A percentile compares a stretch with the other conserved stretches of the same genome.
Evolutionary conservation across 2,797 vertebrate species (phyloP).

Genomic region (Sebastes trivittatus): DNA sequence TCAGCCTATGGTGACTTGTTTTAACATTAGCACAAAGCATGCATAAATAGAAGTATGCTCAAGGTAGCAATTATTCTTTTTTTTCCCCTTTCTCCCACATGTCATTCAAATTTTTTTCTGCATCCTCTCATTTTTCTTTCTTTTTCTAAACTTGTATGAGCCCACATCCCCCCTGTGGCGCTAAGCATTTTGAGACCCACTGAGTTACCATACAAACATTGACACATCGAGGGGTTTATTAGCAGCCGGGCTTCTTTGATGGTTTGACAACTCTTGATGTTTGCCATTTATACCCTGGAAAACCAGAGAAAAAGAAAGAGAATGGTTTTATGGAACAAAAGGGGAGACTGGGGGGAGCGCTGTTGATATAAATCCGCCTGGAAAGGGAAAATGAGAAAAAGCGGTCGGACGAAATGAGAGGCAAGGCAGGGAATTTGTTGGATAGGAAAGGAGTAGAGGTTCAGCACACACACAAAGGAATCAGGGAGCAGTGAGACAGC

Average conservation of each 20-base stretch:
- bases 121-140: background rate
- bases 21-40: conserved; percentile 10
- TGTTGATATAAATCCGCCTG: conserved; percentile 54
- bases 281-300: conserved; percentile 61
- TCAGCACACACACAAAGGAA: conserved; percentile 15
- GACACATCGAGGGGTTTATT: conserved; percentile 57
- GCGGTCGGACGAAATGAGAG: conserved; percentile 36
- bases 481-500: conserved; percentile 24
- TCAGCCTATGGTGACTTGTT: background rate
- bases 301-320: conserved; percentile 36
- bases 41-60: conserved; percentile 19
- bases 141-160: background rate
- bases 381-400: conserved; percentile 57
- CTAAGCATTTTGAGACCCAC: conserved; percentile 55
- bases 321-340: conserved; percentile 38
- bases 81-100: conserved; percentile 7
- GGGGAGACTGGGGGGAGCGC: conserved; percentile 11
- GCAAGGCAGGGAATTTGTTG: conserved; percentile 26
- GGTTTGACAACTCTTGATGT: conserved; percentile 54
- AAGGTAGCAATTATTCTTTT: conserved; percentile 9
- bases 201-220: conserved; percentile 61
- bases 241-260: conserved; percentile 60
- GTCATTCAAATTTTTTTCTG: background rate
- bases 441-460: conserved; percentile 9
- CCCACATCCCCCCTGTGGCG: conserved; percentile 38